Percentiles rank a stretch among this genome's conserved stretches.
Conservation (phyloP, 2,113 vertebrate species). For the Sciurus niger region DNA sequence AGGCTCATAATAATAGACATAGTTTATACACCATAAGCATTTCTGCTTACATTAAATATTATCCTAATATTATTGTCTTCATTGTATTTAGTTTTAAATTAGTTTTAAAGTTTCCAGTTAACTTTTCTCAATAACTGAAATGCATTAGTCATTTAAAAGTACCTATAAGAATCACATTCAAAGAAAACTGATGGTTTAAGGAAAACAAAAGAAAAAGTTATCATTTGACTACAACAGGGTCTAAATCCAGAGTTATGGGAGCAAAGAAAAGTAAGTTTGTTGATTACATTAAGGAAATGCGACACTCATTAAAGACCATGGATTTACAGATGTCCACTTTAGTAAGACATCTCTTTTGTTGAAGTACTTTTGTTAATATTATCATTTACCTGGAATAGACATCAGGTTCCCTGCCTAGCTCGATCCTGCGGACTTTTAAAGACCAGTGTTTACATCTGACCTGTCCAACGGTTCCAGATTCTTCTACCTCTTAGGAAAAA, state of each 20-base stretch:
- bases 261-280: slow-evolving; percentile 26
- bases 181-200: slow-evolving; percentile 33
- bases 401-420: neutral
- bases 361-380: neutral
- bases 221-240: neutral
- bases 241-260: neutral
- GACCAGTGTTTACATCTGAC: neutral
- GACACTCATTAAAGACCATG: neutral
- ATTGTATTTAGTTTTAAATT: slow-evolving; percentile 43
- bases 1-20: neutral
- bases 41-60: neutral
- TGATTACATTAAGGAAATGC: slow-evolving; percentile 30
- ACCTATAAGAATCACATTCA: slow-evolving; percentile 38
- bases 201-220: slow-evolving; percentile 14
- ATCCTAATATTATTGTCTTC: slow-evolving; percentile 19
- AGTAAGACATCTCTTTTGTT: neutral
- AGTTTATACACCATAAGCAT: neutral
- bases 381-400: neutral
- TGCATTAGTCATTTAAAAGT: slow-evolving; percentile 14
- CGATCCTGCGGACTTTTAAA: neutral
- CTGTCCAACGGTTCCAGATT: neutral
- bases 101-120: slow-evolving; percentile 42
- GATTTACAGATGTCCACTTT: neutral
- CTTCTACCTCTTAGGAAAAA: neutral
- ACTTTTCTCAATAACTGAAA: slow-evolving; percentile 12